Evolutionary conservation across 2,888 invertebrate genomes (phyloP), one percentile per base, ranked within the genome.

Genomic region (Oxyteleia sp.): DNA sequence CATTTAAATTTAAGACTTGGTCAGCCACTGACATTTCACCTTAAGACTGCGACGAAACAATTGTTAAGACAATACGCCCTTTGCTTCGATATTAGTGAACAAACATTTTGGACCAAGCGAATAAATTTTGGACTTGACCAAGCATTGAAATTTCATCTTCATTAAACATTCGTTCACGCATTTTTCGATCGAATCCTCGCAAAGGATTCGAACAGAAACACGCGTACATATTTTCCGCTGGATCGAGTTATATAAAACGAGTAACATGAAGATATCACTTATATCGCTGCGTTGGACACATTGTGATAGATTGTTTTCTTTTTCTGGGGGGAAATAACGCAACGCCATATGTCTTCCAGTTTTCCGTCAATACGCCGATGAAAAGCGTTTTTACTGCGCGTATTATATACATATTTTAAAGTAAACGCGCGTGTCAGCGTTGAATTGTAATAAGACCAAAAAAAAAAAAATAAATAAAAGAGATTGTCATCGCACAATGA

Each of bases 301-400:
- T 32, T 32, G 29, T 53, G 53, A 29, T 32, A 53, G 53, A 53
- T 51, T 51, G 15, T 13, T 51, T 51, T 55, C 32, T 55, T 47
- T 47, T 35, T n/a, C 16, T 35, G 51, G 51, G 51, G 51, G 51
- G n/a, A n/a, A n/a, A 51, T n/a, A 26, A n/a, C 23, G n/a, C 51
- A 10, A 13, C 51, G 51, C 51, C 51, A 51, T 51, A 26, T 51
- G 51, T 51, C 26, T 26, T 26, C 26, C 5, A 26, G 5, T 26
- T 51, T 23, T 51, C 13, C 51, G 51, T 51, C 51, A 7, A 51
- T 51, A 51, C 23, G 23, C n/a, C 23, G 51, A 51, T 51, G 51
- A 51, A 51, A 51, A 51, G 51, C 26, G 7, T 51, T 51, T 51
- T 51, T 13, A 26, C 10, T 15, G 41, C 10, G n/a, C 10, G 38